These are phyloP conservation scores for Brachypalpus laphriformis DNA, from an alignment of 2,888 invertebrate species.

Conservation along the genomic window DNA sequence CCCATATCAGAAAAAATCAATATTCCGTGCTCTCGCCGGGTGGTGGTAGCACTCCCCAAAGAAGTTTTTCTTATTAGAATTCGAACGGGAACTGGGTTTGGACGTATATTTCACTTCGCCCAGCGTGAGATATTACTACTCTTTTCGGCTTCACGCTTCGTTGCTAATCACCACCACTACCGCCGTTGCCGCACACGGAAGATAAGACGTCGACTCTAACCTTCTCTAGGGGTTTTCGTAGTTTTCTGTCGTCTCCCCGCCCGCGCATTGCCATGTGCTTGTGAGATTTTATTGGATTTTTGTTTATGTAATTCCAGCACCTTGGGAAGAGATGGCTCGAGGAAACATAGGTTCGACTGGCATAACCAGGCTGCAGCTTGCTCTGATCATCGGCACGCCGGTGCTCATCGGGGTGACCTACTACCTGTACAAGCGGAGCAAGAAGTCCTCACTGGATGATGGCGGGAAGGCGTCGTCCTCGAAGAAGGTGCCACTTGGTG, in stretches of 20 bases:
- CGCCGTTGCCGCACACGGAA: not conserved
- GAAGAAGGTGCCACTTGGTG: conserved; percentile 84
- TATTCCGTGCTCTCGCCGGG: conserved; percentile 44
- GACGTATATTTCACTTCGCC: too few relatives aligned
- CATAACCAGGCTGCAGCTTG: conserved; percentile 92
- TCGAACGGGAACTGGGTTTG: too few relatives aligned
- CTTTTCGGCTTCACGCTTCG: conserved; percentile 37
- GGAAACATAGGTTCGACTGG: conserved; percentile 78
- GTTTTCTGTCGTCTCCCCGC: not conserved
- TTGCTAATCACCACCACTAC: conserved; percentile 32
- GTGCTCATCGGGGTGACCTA: conserved; percentile 92
- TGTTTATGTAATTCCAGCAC: conserved; percentile 66
- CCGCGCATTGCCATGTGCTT: conserved; percentile 55
- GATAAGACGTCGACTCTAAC: conserved; percentile 61
- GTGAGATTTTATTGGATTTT: conserved; percentile 20
- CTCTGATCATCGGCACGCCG: conserved; percentile 92
- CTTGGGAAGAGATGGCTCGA: conserved; percentile 26
- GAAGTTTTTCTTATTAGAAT: not conserved
- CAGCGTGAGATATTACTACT: too few relatives aligned
- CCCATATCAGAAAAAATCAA: conserved; percentile 40
- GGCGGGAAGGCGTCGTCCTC: conserved; percentile 18
- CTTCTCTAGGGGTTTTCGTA: conserved; percentile 27
- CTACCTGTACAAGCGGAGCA: conserved; percentile 82
- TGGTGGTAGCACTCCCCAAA: not conserved
- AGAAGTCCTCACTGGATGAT: conserved; percentile 69